phyloP scores from a whole-genome alignment of 2,113 vertebrate genomes.

The Podarcis muralis region DNA sequence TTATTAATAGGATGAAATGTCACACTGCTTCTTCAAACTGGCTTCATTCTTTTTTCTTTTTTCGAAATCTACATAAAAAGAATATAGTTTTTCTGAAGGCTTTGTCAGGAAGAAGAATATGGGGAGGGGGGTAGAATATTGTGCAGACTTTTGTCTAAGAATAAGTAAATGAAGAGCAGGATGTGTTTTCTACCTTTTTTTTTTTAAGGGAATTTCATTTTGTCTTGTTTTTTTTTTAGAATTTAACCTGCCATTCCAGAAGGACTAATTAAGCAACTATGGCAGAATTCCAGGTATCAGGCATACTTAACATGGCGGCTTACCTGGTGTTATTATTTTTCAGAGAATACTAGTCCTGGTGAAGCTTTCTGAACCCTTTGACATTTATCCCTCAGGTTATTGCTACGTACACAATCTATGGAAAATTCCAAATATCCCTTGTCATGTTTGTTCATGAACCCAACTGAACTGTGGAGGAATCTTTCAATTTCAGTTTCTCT shows the following conservation, averaged over 20 bases:
- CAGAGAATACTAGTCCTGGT: conserved; percentile 47
- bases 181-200: background rate
- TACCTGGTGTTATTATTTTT: conserved; percentile 68
- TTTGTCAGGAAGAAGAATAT: background rate
- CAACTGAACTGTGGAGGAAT: no score
- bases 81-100: background rate
- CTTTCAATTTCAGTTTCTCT: no score
- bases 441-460: background rate
- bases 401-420: conserved; percentile 12
- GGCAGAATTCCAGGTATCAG: conserved; percentile 48
- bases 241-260: conserved; percentile 62
- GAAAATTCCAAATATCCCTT: conserved; percentile 50
- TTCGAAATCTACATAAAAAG: background rate
- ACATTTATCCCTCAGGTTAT: conserved; percentile 15
- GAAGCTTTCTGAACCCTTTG: conserved; percentile 35
- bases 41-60: background rate
- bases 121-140: background rate
- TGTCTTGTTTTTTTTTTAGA: conserved; percentile 43
- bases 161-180: background rate
- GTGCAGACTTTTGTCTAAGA: background rate
- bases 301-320: conserved; percentile 56
- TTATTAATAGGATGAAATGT: background rate
- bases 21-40: background rate
- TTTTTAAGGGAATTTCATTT: background rate
- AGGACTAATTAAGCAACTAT: conserved; percentile 50